Base-by-base conservation (phyloP, 2,113 vertebrate species). In the Mugil cephalus region DNA sequence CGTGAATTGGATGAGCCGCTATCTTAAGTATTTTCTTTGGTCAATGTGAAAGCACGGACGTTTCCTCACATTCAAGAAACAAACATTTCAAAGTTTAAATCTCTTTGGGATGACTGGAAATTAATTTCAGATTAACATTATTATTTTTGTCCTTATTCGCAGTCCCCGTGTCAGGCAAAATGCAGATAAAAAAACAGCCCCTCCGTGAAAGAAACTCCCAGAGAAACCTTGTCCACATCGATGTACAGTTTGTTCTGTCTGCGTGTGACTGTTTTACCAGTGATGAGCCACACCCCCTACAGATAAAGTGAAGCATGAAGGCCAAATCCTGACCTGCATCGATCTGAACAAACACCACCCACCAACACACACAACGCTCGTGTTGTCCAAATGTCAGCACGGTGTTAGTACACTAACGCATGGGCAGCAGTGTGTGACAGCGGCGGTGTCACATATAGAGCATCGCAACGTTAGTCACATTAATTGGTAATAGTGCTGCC, bases 301-400 rank as follows among this genome's bases (percentile, higher is more conserved):
- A 83, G 77, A 83, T 78, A 85, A 79, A 74, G 71, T 58, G 69
- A 78, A 89, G 62, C 79, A 74, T 82, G 84, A 89, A 85, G 77
- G 85, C 87, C 78, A 87, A 74, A 84, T 46, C 64, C 79, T 74
- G 64, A 62, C 62, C 74, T 52, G 30, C 69, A 90, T 83, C 58
- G 87, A 87, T 90, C 74, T 61, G 80, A 58, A 66, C 76, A 76
- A 84, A 84, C 66, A 80, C 36, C 18, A 46, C 4, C 21, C 40
- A 46, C 17, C 40, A 81, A 66, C 58, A 53, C 2, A 6, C 63
- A 19, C 62, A 30, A 14, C 11, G 12, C 45, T 6, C 10, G 2
- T 40, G 46, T 59, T 62, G 50, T 62, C 46, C 60, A 77, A 69
- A 71, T 64, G 67, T 64, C 66, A 56, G 58, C 71, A 66, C 58